phyloP scores from a whole-genome alignment of 2,113 vertebrate genomes.

The Stigmatopora nigra region DNA sequence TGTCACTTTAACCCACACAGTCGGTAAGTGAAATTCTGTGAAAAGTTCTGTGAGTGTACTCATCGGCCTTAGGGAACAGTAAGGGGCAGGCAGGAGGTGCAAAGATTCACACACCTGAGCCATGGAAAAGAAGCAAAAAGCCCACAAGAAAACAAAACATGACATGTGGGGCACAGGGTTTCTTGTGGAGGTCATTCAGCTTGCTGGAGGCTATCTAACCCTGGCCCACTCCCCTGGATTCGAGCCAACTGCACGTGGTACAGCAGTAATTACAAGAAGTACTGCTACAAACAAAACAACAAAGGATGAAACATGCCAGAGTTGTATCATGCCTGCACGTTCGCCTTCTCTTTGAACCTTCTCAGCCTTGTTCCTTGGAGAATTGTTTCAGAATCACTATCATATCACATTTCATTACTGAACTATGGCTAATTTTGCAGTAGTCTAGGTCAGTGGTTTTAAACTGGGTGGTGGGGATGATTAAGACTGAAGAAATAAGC shows the following conservation, averaged over 20 bases:
- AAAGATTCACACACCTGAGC: conserved; percentile 37
- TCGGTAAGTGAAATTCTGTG: conserved; percentile 27
- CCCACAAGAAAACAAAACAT: conserved; percentile 55
- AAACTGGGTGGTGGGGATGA: too few species aligned
- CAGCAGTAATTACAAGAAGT: conserved; percentile 52
- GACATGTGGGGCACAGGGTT: conserved; percentile 51
- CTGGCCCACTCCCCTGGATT: conserved; percentile 39
- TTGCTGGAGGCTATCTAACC: conserved; percentile 49
- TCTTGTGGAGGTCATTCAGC: conserved; percentile 24
- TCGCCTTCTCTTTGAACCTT: conserved; percentile 29
- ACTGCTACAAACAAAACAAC: conserved; percentile 38
- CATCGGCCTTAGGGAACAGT: conserved; percentile 36
- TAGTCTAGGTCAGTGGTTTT: too few species aligned
- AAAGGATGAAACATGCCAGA: conserved; percentile 28
- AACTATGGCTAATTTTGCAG: too few species aligned
- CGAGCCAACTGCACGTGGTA: conserved; percentile 28
- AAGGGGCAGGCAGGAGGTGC: conserved; percentile 32
- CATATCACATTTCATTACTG: neutral
- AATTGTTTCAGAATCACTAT: conserved; percentile 49
- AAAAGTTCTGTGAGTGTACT: conserved; percentile 37
- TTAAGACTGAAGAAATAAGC: too few species aligned
- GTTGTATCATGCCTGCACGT: conserved; percentile 43
- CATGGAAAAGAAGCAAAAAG: conserved; percentile 42
- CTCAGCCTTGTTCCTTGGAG: conserved; percentile 25
- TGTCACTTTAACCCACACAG: conserved; percentile 28